Base-by-base conservation (phyloP, 2,888 invertebrate genomes). In the Agrotis segetum region DNA sequence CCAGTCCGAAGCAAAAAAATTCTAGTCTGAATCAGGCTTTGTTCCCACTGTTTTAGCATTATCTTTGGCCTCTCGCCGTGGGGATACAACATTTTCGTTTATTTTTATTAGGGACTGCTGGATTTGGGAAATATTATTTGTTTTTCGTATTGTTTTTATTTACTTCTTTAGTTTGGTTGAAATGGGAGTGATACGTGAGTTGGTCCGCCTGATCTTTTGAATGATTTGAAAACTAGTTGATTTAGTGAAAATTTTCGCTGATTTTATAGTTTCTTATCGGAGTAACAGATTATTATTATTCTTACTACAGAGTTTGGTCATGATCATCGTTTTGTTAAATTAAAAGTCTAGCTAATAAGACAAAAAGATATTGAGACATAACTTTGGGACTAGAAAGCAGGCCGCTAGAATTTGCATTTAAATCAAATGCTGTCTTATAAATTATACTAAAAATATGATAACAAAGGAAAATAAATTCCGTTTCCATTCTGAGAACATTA, bases 11-110 rank as follows among this genome's bases (percentile, higher is more conserved):
- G 50, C 62, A 85, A 83, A 83, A 84, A 85, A 84, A 77, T 73
- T 79, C 77, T 74, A 82, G 72, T 67, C 65, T 34, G 75, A 80
- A 81, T 80, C 79, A 74, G 52, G 64, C 77, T 85, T 84, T 79
- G 81, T 81, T 79, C 55, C 63, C 62, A 71, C 76, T 84, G 75
- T 85, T 84, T 84, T 84, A 77, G 77, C 71, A 76, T 85, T 85
- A 82, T 85, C 82, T 79, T 66, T 73, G 74, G 73, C 19, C 72
- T 74, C 34, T 50, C 9, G 67, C 84, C 70, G 59, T 62, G n/a
- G 82, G 74, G 84, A 74, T 56, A 34, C 14, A 56, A 58, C 70
- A 76, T 82, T 79, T 78, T 85, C 61, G 65, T 82, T 84, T 79
- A 79, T 83, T 81, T 81, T 77, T 81, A 71, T 79, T 64, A 81